Conservation (phyloP, 2,113 vertebrate species). For the Leucosticte australis region DNA sequence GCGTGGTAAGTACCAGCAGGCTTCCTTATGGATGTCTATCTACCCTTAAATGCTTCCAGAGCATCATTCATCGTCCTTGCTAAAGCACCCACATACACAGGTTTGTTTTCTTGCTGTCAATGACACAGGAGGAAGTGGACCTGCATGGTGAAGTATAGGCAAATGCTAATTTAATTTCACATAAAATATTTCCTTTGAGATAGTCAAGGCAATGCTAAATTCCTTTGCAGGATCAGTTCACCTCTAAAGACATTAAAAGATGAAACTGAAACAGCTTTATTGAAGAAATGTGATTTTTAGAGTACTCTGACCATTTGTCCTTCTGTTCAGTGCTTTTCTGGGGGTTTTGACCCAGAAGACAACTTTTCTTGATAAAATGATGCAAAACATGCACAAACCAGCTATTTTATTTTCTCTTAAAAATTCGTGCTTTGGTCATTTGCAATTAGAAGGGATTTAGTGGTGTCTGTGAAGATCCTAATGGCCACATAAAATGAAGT, state of each 20-base stretch:
- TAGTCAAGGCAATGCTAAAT: not conserved
- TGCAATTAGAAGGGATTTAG: not conserved
- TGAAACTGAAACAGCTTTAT: not conserved
- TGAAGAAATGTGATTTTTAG: not conserved
- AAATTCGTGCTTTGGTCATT: not conserved
- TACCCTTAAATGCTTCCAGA: not conserved
- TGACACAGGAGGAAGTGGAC: not conserved
- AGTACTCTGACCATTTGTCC: not conserved
- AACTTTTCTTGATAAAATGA: not conserved
- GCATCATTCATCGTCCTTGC: not conserved
- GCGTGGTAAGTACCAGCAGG: conserved; percentile 83
- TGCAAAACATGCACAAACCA: not conserved
- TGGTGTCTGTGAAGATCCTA: not conserved
- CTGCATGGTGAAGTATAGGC: not conserved
- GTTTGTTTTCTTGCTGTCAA: not conserved
- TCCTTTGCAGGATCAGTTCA: not conserved
- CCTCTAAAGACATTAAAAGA: not conserved
- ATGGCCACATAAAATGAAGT: not conserved
- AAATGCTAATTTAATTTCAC: conserved; percentile 11
- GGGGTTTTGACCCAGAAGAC: not conserved
- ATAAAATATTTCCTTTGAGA: not conserved
- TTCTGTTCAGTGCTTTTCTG: not conserved
- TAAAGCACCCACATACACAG: not conserved
- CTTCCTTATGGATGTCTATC: not conserved
- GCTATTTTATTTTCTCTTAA: not conserved